These are phyloP conservation scores for Rhagonycha lutea DNA, from an alignment of 2,888 invertebrate genomes.

Conservation along the genomic window DNA sequence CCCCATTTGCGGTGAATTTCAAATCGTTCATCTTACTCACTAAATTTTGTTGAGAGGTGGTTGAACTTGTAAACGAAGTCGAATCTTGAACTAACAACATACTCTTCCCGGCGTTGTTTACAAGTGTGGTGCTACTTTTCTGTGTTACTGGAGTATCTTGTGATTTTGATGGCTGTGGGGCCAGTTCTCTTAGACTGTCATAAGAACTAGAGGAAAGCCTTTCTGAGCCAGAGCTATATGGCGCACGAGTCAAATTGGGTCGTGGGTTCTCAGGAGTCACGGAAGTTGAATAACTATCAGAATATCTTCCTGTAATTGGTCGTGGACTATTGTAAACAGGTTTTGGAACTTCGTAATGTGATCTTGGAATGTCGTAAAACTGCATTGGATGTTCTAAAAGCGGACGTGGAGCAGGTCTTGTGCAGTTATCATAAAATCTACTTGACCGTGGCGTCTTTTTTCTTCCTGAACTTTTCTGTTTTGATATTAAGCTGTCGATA, in stretches of 20 bases:
- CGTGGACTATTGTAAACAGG: not conserved
- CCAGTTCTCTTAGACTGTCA: not conserved
- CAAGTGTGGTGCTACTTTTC: not conserved
- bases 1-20: not conserved
- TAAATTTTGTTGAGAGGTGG: not conserved
- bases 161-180: not conserved
- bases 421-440: not conserved
- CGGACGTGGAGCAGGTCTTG: not conserved
- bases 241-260: not conserved
- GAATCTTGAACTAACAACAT: not conserved
- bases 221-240: not conserved
- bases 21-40: not conserved
- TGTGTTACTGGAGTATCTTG: not conserved
- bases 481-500: conserved; percentile 42
- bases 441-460: conserved; percentile 3
- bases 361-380: not conserved
- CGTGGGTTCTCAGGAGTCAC: not conserved
- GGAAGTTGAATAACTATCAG: not conserved
- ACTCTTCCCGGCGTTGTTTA: not conserved
- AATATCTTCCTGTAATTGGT: not conserved
- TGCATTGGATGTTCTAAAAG: not conserved
- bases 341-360: not conserved
- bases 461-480: conserved; percentile 33
- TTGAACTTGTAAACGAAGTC: not conserved
- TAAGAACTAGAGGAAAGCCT: not conserved